Base-by-base conservation (phyloP, 2,888 invertebrate genomes). In the Resseliella maxima region DNA sequence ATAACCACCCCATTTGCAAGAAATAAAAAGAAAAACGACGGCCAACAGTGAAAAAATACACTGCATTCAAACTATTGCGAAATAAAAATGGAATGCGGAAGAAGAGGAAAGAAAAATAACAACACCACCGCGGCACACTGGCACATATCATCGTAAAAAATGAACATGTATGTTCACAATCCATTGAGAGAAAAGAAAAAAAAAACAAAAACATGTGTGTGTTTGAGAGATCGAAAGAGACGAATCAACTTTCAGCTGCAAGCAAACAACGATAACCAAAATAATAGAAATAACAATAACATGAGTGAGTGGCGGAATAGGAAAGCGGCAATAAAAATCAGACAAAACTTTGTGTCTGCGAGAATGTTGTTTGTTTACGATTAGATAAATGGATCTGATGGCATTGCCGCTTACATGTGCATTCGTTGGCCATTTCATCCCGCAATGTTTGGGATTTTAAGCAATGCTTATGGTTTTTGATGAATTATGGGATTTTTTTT, bases 241-340 rank as follows among this genome's bases (percentile, higher is more conserved):
- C 15, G 72, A 27, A 72, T 35, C 27, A 31, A 72, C 35, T 72
- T 59, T 72, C 35, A 18, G 72, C 72, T 72, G 15, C 31, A 15
- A 72, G 72, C 72, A 12, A n/a, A 72, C 31, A 72, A 85, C 27
- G 54, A 54, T 86, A 54, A 54, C 24, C 86, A 35, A 54, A 50
- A 54, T 85, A 85, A 46, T 35, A 38, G 38, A 86, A 86, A 86
- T 86, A 72, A 72, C 31, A 72, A 72, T 35, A 72, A 31, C 72
- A 72, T 24, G 41, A 41, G 41, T 15, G 15, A 50, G 46, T 18
- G 46, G 18, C 18, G 8, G n/a, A 59, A 85, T 85, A 50, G 86
- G 72, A 86, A 85, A 86, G 45, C 45, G 85, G 86, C 86, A 86
- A 86, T 86, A 86, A 86, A 86, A 86, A 86, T 41, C 86, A 86